These are phyloP conservation scores for Tenthredo mesomela DNA, from an alignment of 2,888 invertebrate species.

Conservation along the genomic window DNA sequence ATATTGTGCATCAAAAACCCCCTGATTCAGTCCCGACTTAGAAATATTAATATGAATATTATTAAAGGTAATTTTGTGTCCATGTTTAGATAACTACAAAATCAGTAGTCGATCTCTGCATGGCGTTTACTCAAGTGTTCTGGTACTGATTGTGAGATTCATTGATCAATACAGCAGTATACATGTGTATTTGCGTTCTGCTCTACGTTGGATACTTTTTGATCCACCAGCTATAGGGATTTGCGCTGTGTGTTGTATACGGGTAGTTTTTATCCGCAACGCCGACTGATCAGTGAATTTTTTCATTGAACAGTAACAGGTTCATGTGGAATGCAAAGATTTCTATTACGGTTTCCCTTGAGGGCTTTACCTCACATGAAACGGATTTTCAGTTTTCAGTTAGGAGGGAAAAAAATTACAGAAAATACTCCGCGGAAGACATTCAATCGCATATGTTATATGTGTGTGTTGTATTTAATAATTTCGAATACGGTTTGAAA, in stretches of 20 bases:
- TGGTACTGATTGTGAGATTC: constrained; percentile 12
- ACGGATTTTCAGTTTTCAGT: constrained; percentile 13
- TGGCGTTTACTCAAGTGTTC: background rate
- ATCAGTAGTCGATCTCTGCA: background rate
- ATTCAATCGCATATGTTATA: background rate
- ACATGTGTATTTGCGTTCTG: background rate
- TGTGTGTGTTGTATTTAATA: background rate
- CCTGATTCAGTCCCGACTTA: background rate
- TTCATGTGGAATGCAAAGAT: constrained; percentile 37
- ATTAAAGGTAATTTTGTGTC: background rate
- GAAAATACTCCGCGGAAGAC: background rate
- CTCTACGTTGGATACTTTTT: background rate
- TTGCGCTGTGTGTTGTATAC: background rate
- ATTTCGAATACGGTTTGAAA: background rate
- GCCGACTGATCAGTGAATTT: background rate
- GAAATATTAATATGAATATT: background rate
- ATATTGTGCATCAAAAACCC: background rate
- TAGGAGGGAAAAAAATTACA: background rate
- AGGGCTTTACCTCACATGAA: background rate
- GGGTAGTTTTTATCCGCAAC: constrained; percentile 10
- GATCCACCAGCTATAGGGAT: background rate
- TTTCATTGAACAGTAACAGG: background rate
- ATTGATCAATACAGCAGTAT: background rate
- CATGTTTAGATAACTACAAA: background rate
- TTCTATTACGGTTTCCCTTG: constrained; percentile 6